Conservation (phyloP, 2,113 vertebrate genomes). For the Lota lota region DNA sequence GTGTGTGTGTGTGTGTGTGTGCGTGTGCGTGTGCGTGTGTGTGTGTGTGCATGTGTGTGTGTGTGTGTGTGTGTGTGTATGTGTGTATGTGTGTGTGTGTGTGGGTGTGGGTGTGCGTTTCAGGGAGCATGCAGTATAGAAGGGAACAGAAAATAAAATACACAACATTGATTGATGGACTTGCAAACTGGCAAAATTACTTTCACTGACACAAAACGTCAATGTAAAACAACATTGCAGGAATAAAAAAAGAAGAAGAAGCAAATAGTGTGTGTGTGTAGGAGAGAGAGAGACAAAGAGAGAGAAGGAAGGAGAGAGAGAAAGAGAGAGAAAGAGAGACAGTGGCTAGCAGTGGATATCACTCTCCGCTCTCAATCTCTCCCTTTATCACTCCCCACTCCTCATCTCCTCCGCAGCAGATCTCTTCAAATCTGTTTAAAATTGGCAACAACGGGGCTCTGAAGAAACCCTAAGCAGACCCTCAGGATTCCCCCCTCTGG, state of each 20-base stretch:
- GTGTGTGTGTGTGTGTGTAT: too few relatives aligned
- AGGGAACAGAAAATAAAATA: too few relatives aligned
- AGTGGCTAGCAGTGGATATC: not conserved
- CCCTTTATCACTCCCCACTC: constrained; percentile 27
- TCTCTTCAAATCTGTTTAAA: constrained; percentile 45
- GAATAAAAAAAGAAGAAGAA: too few relatives aligned
- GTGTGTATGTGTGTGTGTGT: too few relatives aligned
- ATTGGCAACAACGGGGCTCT: constrained; percentile 41
- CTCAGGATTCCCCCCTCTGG: constrained; percentile 25
- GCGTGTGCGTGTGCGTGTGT: not conserved
- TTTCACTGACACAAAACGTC: too few relatives aligned
- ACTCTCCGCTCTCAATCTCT: constrained; percentile 22
- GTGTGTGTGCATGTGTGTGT: not conserved
- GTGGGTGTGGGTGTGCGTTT: constrained; percentile 1
- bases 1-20: not conserved
- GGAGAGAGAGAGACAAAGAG: not conserved
- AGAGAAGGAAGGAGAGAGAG: too few relatives aligned
- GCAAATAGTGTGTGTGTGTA: not conserved
- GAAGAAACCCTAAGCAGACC: constrained; percentile 47
- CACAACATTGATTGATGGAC: not conserved
- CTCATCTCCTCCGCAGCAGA: constrained; percentile 19
- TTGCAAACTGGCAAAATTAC: too few relatives aligned
- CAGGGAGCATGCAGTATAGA: too few relatives aligned
- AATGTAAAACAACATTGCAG: too few relatives aligned
- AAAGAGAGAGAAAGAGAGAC: not conserved